A percentile compares a stretch with the other conserved stretches of the same genome.
Evolutionary conservation across 2,888 invertebrate genomes (phyloP).

Genomic region (Cephus runcator): DNA sequence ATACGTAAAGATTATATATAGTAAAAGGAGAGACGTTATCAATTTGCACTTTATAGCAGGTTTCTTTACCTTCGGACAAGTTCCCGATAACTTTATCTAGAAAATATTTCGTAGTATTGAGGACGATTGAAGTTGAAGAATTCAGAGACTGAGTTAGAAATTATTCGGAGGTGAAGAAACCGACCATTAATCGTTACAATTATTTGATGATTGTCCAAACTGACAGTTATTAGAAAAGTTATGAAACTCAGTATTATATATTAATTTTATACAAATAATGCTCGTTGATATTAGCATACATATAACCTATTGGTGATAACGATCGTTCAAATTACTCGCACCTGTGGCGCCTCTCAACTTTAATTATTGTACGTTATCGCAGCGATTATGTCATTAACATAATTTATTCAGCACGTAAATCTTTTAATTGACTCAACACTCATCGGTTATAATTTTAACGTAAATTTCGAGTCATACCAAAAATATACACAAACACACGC

Average conservation of each 20-base stretch:
- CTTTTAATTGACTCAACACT: too few species aligned
- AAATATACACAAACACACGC: too few species aligned
- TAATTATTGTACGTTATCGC: neutral
- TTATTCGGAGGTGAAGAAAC: too few species aligned
- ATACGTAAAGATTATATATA: conserved; percentile 14
- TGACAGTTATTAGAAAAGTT: neutral
- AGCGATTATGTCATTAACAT: neutral
- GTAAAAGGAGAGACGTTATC: conserved; percentile 12
- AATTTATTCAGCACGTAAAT: too few species aligned
- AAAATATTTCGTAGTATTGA: too few species aligned
- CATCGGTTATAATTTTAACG: too few species aligned
- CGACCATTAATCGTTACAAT: neutral
- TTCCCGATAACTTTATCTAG: too few species aligned
- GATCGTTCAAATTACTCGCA: neutral
- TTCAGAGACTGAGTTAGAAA: too few species aligned
- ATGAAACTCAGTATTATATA: neutral
- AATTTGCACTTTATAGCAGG: conserved; percentile 13
- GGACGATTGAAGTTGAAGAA: too few species aligned
- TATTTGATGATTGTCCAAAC: neutral
- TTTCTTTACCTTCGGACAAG: too few species aligned
- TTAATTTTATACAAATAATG: neutral
- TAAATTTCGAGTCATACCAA: too few species aligned
- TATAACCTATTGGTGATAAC: neutral
- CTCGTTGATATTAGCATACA: neutral
- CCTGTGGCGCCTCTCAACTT: neutral